These are phyloP conservation scores for Chromoteleia sp. DNA, from an alignment of 2,888 invertebrate species.

Conservation along the genomic window DNA sequence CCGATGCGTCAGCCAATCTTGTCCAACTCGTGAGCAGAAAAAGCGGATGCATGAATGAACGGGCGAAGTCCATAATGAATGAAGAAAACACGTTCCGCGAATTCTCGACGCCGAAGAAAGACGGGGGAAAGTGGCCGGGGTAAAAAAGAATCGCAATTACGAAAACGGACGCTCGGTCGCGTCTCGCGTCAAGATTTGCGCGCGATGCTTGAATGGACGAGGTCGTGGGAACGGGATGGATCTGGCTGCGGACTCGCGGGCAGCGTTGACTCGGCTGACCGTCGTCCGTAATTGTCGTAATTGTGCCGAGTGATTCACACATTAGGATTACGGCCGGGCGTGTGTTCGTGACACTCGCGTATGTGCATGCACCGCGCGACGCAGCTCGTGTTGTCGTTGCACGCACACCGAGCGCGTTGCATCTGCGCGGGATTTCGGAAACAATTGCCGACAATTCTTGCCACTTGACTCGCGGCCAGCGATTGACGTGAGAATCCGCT, in stretches of 20 bases:
- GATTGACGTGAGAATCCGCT: constrained; percentile 85
- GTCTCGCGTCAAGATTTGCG: constrained; percentile 80
- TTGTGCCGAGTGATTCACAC: constrained; percentile 85
- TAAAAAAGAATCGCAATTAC: constrained; percentile 53
- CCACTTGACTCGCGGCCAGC: constrained; percentile 84
- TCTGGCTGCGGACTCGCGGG: constrained; percentile 77
- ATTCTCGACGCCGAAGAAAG: constrained; percentile 14
- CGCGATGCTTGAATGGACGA: constrained; percentile 83
- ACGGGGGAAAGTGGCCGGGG: constrained; percentile 2
- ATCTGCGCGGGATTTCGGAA: constrained; percentile 83
- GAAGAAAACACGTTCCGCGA: constrained; percentile 45
- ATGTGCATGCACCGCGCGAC: constrained; percentile 53
- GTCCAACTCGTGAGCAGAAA: constrained; percentile 3
- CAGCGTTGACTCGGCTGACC: constrained; percentile 79
- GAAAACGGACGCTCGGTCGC: constrained; percentile 54
- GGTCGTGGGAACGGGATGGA: constrained; percentile 83
- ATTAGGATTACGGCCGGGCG: constrained; percentile 78
- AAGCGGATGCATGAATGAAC: constrained; percentile 53
- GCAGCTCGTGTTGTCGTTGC: constrained; percentile 40
- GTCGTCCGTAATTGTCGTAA: constrained; percentile 83
- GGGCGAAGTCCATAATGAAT: constrained; percentile 38
- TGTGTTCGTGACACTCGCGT: constrained; percentile 68
- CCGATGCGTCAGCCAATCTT: constrained; percentile 16
- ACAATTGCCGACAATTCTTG: constrained; percentile 85
- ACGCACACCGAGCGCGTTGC: constrained; percentile 71